Percentiles rank a stretch among this genome's conserved stretches.
These are phyloP conservation scores for Tribolium castaneum DNA, from an alignment of 1,140 invertebrate species.

Conservation along the genomic window DNA sequence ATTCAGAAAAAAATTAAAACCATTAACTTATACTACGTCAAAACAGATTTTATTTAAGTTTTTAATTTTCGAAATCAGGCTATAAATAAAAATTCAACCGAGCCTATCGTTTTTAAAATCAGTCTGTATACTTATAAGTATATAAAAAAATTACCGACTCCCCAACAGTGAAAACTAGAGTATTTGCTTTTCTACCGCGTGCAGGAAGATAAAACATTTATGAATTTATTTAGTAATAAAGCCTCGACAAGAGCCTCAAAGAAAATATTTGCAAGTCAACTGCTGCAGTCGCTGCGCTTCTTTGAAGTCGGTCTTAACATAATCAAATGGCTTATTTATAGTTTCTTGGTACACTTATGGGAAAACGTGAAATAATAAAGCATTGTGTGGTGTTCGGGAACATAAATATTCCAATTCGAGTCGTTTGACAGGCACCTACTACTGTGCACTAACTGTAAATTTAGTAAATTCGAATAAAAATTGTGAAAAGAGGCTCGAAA, in stretches of 20 bases:
- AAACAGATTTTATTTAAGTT: too few relatives aligned
- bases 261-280: conserved; percentile 29
- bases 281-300: conserved; percentile 1
- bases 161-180: too few relatives aligned
- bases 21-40: too few relatives aligned
- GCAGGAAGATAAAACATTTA: neutral
- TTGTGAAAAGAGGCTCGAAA: neutral
- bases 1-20: too few relatives aligned
- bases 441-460: neutral
- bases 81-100: too few relatives aligned
- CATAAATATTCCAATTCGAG: neutral
- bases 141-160: too few relatives aligned
- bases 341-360: conserved; percentile 13
- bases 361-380: conserved; percentile 14
- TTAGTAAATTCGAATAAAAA: neutral
- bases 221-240: conserved; percentile 17
- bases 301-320: neutral
- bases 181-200: neutral
- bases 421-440: neutral
- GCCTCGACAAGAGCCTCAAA: neutral
- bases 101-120: too few relatives aligned
- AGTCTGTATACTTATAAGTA: too few relatives aligned
- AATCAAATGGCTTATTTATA: conserved; percentile 23
- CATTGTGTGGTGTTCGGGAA: conserved; percentile 4
- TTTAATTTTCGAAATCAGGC: too few relatives aligned